Conservation (phyloP, 2,113 vertebrate species). For the Oncorhynchus gorbuscha region DNA sequence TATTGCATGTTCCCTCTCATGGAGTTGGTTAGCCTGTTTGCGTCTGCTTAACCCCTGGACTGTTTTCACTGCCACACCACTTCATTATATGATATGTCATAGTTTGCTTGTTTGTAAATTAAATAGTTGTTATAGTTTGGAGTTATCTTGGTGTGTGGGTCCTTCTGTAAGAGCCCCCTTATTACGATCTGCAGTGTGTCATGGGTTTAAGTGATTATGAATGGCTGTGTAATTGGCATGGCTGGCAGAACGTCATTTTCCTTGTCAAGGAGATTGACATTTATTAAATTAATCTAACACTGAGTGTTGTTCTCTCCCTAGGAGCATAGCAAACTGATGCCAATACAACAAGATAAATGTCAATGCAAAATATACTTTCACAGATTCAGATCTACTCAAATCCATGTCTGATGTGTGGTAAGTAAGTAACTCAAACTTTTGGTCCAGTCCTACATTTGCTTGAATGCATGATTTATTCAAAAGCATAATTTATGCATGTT, state of each 20-base stretch:
- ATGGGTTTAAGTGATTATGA: conserved; percentile 33
- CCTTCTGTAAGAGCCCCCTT: conserved; percentile 1
- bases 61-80: neutral
- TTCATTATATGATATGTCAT: conserved; percentile 18
- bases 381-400: neutral
- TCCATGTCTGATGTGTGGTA: too few relatives aligned
- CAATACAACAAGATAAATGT: neutral
- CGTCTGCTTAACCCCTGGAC: conserved; percentile 20
- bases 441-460: too few relatives aligned
- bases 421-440: neutral
- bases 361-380: neutral
- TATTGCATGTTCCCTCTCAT: conserved; percentile 38
- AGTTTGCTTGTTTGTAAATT: neutral
- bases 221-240: conserved; percentile 39
- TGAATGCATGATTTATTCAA: too few relatives aligned
- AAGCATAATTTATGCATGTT: too few relatives aligned
- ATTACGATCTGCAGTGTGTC: conserved; percentile 31
- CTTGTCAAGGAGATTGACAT: conserved; percentile 47
- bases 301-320: conserved; percentile 1
- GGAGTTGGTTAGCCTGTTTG: conserved; percentile 28
- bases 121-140: conserved; percentile 9
- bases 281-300: conserved; percentile 37
- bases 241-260: conserved; percentile 26
- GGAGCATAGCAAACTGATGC: neutral
- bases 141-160: neutral